Percentiles rank a stretch among this genome's conserved stretches.
These are phyloP conservation scores for Struthio camelus DNA, from an alignment of 2,113 vertebrate genomes.

Conservation along the genomic window DNA sequence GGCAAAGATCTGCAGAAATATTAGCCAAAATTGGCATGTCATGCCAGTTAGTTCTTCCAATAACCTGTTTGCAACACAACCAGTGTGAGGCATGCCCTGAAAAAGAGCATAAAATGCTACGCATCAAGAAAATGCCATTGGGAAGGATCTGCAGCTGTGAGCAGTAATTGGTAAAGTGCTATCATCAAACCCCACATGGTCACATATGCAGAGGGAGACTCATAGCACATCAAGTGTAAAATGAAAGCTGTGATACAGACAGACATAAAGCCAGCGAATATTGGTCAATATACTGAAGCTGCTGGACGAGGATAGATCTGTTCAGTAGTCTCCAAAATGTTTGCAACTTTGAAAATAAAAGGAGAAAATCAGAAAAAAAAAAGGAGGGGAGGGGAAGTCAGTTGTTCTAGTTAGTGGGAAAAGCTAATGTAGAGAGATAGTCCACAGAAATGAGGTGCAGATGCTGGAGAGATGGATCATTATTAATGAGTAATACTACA, in stretches of 20 bases:
- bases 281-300: constrained; percentile 37
- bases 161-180: constrained; percentile 64
- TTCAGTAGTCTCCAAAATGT: background rate
- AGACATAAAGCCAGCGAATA: constrained; percentile 29
- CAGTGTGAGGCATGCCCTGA: background rate
- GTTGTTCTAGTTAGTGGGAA: constrained; percentile 1
- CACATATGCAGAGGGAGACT: constrained; percentile 56
- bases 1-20: background rate
- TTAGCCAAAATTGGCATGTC: background rate
- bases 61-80: background rate
- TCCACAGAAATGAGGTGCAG: constrained; percentile 41
- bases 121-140: constrained; percentile 42
- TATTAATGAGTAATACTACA: constrained; percentile 43
- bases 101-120: constrained; percentile 27
- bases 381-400: no score
- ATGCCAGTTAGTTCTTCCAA: background rate
- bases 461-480: constrained; percentile 37
- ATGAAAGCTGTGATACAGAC: constrained; percentile 30
- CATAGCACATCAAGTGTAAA: constrained; percentile 50
- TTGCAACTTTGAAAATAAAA: constrained; percentile 12
- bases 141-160: constrained; percentile 66
- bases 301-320: background rate
- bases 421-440: constrained; percentile 1
- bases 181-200: constrained; percentile 58
- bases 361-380: background rate